Conservation (phyloP, 2,797 vertebrate genomes). For the Neopelma chrysocephalum region DNA sequence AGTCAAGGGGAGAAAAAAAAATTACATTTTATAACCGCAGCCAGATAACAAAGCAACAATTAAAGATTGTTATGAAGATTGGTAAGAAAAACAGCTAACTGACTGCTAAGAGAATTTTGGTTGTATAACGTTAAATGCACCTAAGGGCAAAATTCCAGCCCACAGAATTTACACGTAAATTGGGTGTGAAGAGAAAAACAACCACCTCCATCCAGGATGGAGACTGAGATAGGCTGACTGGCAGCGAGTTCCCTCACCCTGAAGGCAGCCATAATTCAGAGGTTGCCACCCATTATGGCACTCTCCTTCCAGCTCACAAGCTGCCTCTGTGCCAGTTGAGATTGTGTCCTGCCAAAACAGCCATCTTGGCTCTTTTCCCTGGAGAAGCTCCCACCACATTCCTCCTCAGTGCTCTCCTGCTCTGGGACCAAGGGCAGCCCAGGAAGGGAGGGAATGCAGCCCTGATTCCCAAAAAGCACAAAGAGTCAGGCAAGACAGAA, state of each 20-base stretch:
- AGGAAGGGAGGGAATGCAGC: not conserved
- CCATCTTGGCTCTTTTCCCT: not conserved
- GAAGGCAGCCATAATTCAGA: not conserved
- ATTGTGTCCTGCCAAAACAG: not conserved
- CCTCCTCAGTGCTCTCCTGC: not conserved
- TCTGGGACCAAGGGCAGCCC: not conserved
- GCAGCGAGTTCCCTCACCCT: not conserved
- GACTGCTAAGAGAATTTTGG: not conserved
- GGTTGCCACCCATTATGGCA: not conserved
- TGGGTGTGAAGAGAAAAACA: not conserved
- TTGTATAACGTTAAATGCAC: not conserved
- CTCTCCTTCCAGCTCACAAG: not conserved
- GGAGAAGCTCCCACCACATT: not conserved
- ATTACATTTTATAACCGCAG: not conserved
- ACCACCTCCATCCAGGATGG: not conserved
- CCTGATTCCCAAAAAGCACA: not conserved
- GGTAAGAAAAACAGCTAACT: not conserved
- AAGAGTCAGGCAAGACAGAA: not conserved
- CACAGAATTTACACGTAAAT: not conserved
- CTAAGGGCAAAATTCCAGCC: constrained; percentile 12
- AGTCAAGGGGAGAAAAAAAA: not conserved
- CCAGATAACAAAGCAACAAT: not conserved
- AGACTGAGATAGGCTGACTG: not conserved
- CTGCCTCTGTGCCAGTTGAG: not conserved
- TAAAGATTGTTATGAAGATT: not conserved